These are phyloP conservation scores for Pollimyrus isidori DNA, from an alignment of 2,113 vertebrate species.

Conservation along the genomic window DNA sequence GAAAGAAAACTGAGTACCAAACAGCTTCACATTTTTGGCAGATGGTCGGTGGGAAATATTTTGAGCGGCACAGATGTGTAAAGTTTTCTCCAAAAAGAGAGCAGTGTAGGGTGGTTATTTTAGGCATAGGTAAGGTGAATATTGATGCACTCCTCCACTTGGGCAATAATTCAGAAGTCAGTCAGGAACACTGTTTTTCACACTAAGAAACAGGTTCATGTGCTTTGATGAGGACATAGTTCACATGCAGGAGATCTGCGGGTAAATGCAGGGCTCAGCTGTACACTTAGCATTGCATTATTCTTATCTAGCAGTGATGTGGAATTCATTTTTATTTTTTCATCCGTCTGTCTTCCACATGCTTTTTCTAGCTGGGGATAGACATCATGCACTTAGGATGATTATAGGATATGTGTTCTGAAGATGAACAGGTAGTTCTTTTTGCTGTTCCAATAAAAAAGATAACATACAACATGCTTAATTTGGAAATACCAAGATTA, in stretches of 20 bases:
- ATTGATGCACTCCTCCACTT: background rate
- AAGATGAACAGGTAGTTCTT: background rate
- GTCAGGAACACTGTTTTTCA: background rate
- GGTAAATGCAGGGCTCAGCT: background rate
- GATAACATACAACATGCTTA: background rate
- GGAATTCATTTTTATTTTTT: background rate
- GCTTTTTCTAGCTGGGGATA: background rate
- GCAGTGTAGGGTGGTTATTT: background rate
- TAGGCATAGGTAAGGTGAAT: background rate
- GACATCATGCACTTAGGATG: background rate
- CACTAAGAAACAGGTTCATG: background rate
- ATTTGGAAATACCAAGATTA: background rate
- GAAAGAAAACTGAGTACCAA: background rate
- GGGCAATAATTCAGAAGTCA: background rate
- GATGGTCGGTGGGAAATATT: background rate
- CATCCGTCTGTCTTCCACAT: background rate
- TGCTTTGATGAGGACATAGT: background rate
- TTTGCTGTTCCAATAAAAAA: background rate
- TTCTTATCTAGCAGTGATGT: background rate
- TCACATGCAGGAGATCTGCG: background rate
- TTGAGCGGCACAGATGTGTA: background rate
- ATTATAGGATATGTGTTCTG: background rate
- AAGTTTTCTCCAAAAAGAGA: background rate
- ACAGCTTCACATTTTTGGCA: background rate
- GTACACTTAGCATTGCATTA: background rate